phyloP scores from a whole-genome alignment of 2,113 vertebrate genomes.

The Muntiacus reevesi region DNA sequence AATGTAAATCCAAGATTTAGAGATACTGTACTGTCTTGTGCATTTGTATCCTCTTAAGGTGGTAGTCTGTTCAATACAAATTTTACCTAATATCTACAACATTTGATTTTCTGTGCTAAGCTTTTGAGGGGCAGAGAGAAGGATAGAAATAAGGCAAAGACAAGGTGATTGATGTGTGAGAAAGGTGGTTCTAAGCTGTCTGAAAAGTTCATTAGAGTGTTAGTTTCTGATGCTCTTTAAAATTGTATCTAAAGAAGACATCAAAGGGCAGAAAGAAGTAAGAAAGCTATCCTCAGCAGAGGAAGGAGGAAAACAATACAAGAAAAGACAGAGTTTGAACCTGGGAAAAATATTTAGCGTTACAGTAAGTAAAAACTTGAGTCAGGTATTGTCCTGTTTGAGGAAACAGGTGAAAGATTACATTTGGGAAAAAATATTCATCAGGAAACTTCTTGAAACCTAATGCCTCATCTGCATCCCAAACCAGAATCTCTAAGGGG shows the following conservation, averaged over 20 bases:
- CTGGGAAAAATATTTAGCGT: not conserved
- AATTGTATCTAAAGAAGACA: conserved; percentile 23
- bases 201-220: conserved; percentile 38
- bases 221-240: conserved; percentile 47
- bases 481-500: not conserved
- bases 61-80: conserved; percentile 17
- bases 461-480: not conserved
- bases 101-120: not conserved
- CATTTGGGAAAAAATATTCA: not conserved
- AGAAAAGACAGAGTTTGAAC: not conserved
- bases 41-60: conserved; percentile 37
- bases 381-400: not conserved
- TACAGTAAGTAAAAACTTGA: not conserved
- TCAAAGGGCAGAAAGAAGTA: conserved; percentile 27
- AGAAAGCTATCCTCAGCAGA: not conserved
- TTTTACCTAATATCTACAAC: not conserved
- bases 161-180: not conserved
- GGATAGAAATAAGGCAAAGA: not conserved
- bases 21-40: conserved; percentile 33
- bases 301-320: not conserved
- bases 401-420: not conserved
- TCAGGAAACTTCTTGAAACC: not conserved
- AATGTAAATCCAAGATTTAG: conserved; percentile 57
- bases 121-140: not conserved
- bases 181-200: conserved; percentile 3